These are phyloP conservation scores for Ptychoptera contaminata DNA, from an alignment of 2,888 invertebrate genomes.

Conservation along the genomic window DNA sequence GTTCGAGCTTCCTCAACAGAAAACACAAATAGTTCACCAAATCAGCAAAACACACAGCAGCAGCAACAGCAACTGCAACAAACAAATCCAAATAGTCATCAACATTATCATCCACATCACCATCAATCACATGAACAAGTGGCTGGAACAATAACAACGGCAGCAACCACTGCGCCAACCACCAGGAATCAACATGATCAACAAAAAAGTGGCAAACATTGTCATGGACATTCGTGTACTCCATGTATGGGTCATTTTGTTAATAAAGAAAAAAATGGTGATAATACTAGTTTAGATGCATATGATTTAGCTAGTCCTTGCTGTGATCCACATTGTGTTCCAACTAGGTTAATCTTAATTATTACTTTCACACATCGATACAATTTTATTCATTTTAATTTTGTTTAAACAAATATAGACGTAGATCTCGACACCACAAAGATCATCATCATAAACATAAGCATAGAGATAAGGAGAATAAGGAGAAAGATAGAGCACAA, in stretches of 20 bases:
- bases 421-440: constrained; percentile 38
- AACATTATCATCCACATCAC: constrained; percentile 17
- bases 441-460: constrained; percentile 45
- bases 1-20: constrained; percentile 37
- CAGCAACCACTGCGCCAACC: constrained; percentile 1
- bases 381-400: background rate
- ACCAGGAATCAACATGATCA: constrained; percentile 15
- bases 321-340: constrained; percentile 74
- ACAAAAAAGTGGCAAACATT: constrained; percentile 25
- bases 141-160: constrained; percentile 10
- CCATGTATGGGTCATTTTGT: constrained; percentile 48
- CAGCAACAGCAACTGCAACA: constrained; percentile 5
- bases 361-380: background rate
- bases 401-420: constrained; percentile 13
- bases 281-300: constrained; percentile 66
- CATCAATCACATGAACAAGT: constrained; percentile 13
- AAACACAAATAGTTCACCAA: constrained; percentile 11
- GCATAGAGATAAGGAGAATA: constrained; percentile 33
- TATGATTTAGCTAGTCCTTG: constrained; percentile 77
- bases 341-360: constrained; percentile 31
- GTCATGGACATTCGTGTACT: constrained; percentile 44
- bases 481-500: constrained; percentile 23
- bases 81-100: constrained; percentile 12
- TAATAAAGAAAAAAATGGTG: constrained; percentile 31
- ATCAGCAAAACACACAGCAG: constrained; percentile 11